These are phyloP conservation scores for Orthosia gracilis DNA, from an alignment of 2,888 invertebrate genomes.

Conservation along the genomic window DNA sequence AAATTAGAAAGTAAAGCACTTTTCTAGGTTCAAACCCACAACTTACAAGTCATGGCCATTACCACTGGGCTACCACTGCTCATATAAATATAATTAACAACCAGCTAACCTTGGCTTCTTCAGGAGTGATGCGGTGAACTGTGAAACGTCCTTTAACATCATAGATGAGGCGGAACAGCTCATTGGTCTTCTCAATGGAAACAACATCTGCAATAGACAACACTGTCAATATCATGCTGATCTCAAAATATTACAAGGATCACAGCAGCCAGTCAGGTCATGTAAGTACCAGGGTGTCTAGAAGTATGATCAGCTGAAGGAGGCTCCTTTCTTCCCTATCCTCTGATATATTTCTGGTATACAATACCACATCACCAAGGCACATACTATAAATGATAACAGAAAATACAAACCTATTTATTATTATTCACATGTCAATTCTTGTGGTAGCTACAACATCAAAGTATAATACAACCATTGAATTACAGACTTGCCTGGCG, in stretches of 20 bases:
- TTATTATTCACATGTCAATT: not conserved
- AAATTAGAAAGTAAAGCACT: too few relatives aligned
- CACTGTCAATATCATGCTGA: not conserved
- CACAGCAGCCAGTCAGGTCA: not conserved
- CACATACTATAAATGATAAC: not conserved
- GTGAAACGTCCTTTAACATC: conserved; percentile 99
- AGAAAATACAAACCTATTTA: not conserved
- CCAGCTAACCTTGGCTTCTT: conserved; percentile 97
- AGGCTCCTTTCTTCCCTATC: not conserved
- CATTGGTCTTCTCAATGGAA: conserved; percentile 99
- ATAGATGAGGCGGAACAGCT: conserved; percentile 99
- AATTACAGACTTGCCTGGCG: not conserved
- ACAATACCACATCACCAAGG: conserved; percentile 2
- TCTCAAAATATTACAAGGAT: not conserved
- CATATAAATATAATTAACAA: not conserved
- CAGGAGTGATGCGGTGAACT: conserved; percentile 98
- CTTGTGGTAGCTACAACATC: too few relatives aligned
- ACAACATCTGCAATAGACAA: conserved; percentile 96
- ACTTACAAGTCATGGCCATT: too few relatives aligned
- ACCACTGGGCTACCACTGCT: too few relatives aligned
- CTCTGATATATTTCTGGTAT: not conserved
- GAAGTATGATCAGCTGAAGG: not conserved
- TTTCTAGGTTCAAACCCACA: too few relatives aligned
- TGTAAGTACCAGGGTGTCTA: not conserved
- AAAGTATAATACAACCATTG: too few relatives aligned